phyloP scores from a whole-genome alignment of 1,140 invertebrate species.

The Tetramorium parvispinum region DNA sequence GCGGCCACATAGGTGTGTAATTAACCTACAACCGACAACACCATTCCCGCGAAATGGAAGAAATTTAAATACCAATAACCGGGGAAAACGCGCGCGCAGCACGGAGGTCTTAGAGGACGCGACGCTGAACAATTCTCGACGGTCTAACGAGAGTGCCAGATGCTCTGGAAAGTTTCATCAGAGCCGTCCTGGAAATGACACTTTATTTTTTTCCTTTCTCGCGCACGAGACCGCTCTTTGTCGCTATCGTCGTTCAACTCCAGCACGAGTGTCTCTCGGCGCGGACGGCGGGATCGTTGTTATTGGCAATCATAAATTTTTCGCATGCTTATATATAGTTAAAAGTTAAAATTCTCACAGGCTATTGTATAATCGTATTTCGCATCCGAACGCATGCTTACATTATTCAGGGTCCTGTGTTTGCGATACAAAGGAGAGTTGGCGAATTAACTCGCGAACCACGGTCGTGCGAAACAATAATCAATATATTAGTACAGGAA shows the following conservation, averaged over 20 bases:
- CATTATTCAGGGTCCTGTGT: slow-evolving; percentile 7
- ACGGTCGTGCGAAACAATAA: slow-evolving; percentile 28
- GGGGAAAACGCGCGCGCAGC: background rate
- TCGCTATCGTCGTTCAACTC: background rate
- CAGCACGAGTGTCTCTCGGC: background rate
- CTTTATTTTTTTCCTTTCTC: slow-evolving; percentile 14
- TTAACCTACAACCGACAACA: slow-evolving; percentile 69
- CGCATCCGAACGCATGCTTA: background rate
- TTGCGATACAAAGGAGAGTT: background rate
- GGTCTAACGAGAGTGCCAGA: slow-evolving; percentile 68
- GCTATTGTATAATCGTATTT: slow-evolving; percentile 9
- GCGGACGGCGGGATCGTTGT: background rate
- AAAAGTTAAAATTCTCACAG: slow-evolving; percentile 3
- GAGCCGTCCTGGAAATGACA: slow-evolving; percentile 25
- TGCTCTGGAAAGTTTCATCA: slow-evolving; percentile 70
- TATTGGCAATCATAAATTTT: background rate
- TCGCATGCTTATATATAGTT: background rate
- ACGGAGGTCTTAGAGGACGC: slow-evolving; percentile 45
- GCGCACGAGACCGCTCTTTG: background rate
- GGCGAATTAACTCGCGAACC: slow-evolving; percentile 34
- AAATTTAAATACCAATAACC: slow-evolving; percentile 76
- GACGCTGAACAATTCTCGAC: slow-evolving; percentile 55
- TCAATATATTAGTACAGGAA: slow-evolving; percentile 48
- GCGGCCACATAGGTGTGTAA: slow-evolving; percentile 51
- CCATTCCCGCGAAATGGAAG: slow-evolving; percentile 67